phyloP scores from a whole-genome alignment of 2,888 invertebrate species.

The Agonum fuliginosum region DNA sequence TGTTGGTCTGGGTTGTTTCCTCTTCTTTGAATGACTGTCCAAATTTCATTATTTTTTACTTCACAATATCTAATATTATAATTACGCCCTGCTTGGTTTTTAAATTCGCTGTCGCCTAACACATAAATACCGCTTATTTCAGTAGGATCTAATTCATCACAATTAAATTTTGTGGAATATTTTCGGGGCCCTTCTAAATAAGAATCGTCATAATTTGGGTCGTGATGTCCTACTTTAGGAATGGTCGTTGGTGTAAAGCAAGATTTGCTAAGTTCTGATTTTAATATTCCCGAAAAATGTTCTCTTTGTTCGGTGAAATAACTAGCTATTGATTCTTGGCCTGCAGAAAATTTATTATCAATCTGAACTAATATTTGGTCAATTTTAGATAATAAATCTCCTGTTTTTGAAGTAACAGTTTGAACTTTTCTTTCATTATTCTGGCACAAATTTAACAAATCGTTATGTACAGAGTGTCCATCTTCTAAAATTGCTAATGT shows the following conservation, averaged over 20 bases:
- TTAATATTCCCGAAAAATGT: constrained; percentile 61
- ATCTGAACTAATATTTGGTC: constrained; percentile 66
- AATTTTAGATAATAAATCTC: constrained; percentile 68
- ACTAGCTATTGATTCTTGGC: constrained; percentile 60
- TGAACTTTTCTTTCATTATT: constrained; percentile 67
- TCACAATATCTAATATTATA: constrained; percentile 73
- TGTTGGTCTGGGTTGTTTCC: constrained; percentile 70
- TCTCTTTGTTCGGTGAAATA: constrained; percentile 63
- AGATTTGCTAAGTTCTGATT: constrained; percentile 54
- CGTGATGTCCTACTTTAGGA: constrained; percentile 48
- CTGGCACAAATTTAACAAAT: constrained; percentile 66
- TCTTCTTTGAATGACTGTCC: constrained; percentile 76
- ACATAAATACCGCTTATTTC: constrained; percentile 72
- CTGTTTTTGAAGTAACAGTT: constrained; percentile 69
- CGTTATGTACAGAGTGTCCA: constrained; percentile 63
- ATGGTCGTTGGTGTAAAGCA: neutral
- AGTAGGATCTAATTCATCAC: constrained; percentile 70
- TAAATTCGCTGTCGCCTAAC: constrained; percentile 64
- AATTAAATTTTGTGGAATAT: constrained; percentile 68
- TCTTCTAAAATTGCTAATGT: constrained; percentile 66
- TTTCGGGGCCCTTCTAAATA: constrained; percentile 10
- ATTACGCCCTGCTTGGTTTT: constrained; percentile 68
- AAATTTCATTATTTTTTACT: constrained; percentile 73
- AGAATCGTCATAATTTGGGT: constrained; percentile 4
- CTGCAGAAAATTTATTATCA: constrained; percentile 63